Evolutionary conservation across 2,797 vertebrate genomes (phyloP), one percentile per base, ranked within the genome.

Genomic region (Artibeus jamaicensis): DNA sequence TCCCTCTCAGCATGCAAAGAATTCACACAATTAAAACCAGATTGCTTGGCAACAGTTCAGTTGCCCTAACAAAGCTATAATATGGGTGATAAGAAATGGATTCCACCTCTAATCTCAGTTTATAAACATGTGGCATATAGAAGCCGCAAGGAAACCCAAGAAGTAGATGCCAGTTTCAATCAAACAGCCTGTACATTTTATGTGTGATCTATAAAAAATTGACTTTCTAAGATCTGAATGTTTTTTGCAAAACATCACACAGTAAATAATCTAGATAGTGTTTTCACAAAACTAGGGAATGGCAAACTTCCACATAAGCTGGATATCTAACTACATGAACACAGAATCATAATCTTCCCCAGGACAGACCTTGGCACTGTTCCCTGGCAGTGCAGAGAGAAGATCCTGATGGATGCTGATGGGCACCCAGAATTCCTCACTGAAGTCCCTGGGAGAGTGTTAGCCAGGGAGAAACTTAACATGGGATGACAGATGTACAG

Each of bases 201-300:
- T 53, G 29, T 21, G n/a, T 89, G 19, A 59, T 21, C 79, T 8
- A 44, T 15, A 65, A 37, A 21, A 81, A 37, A 86, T 0, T 39
- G 50, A 74, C 46, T 96, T 92, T n/a, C 77, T 78, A 91, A 82
- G 37, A 81, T 62, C 68, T 48, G 44, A 3, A 84, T 78, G 12
- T 26, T 67, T n/a, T 67, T 67, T 48, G 67, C 62, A 37, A 84
- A 84, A 12, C 11, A 62, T 71, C 14, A 53, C 32, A 34, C 14
- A 48, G 26, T 42, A 24, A 50, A 29, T 68, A 18, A 91, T 18
- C 32, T 5, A 10, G 29, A 78, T 76, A 11, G 14, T 68, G 6
- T 68, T 86, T 82, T 86, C 32, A 79, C 6, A 83, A 53, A 93
- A 79, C 55, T 62, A 81, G 95, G 39, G 42, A 26, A 59, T 42